phyloP scores from a whole-genome alignment of 2,888 invertebrate species.

The Dasysyrphus albostriatus region DNA sequence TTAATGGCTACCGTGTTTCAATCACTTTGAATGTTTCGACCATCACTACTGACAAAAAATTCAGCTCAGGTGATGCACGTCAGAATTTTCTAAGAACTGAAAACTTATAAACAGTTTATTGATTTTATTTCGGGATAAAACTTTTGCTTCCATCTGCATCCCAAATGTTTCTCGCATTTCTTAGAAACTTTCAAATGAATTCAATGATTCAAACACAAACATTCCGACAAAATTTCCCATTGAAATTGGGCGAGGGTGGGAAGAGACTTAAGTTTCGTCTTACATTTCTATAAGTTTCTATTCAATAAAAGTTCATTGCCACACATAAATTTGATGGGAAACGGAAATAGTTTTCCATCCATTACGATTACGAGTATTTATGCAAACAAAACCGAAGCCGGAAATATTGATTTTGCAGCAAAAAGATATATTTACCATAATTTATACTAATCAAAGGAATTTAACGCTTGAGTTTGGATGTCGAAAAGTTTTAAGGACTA shows the following conservation, averaged over 20 bases:
- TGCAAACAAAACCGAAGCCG: not conserved
- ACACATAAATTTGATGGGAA: slow-evolving; percentile 3
- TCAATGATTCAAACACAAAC: not conserved
- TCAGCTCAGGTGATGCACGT: not conserved
- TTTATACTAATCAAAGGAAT: not conserved
- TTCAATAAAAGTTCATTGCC: slow-evolving; percentile 1
- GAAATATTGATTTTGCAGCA: not conserved
- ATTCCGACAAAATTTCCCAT: not conserved
- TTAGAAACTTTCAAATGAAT: not conserved
- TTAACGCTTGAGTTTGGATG: not conserved
- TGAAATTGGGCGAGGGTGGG: not conserved
- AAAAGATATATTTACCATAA: not conserved
- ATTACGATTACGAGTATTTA: not conserved
- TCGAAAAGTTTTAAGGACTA: not conserved
- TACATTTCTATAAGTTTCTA: not conserved
- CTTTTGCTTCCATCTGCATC: not conserved
- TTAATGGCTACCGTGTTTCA: not conserved
- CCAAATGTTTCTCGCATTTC: not conserved
- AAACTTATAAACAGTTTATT: not conserved
- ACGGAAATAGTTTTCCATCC: not conserved
- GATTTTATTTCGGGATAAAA: not conserved
- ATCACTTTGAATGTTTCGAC: not conserved
- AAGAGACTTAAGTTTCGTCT: not conserved
- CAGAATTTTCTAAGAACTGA: not conserved
- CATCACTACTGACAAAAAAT: not conserved